phyloP scores from a whole-genome alignment of 2,888 invertebrate species.

The Bugulina stolonifera region DNA sequence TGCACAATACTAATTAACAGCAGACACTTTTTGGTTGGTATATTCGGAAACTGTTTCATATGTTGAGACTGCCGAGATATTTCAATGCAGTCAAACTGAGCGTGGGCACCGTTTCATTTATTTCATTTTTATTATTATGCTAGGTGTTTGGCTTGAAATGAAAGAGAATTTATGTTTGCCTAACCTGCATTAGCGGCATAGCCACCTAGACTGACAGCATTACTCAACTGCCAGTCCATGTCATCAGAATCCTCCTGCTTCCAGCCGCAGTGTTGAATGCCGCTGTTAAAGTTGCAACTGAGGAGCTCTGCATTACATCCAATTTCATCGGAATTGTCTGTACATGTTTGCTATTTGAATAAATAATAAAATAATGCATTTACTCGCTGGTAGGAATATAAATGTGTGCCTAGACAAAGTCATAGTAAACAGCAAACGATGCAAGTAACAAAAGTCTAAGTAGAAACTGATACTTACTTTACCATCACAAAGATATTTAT shows the following conservation, averaged over 20 bases:
- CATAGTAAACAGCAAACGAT: neutral
- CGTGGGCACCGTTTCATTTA: too few species aligned
- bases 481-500: conserved; percentile 35
- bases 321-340: neutral
- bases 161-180: too few species aligned
- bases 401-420: too few species aligned
- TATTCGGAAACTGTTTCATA: too few species aligned
- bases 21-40: too few species aligned
- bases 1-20: too few species aligned
- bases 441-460: neutral
- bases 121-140: too few species aligned
- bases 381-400: too few species aligned
- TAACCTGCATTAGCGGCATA: neutral
- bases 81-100: too few species aligned
- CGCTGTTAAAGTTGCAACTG: conserved; percentile 9
- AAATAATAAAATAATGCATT: neutral
- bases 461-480: conserved; percentile 29
- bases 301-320: neutral
- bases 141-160: too few species aligned
- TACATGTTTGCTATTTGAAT: neutral
- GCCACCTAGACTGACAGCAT: neutral
- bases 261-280: neutral
- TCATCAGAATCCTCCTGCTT: conserved; percentile 5
- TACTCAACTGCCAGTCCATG: neutral
- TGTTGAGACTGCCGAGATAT: too few species aligned